phyloP scores from a whole-genome alignment of 92 coral and sea anemone genomes.

The Epizoanthus rinbou region DNA sequence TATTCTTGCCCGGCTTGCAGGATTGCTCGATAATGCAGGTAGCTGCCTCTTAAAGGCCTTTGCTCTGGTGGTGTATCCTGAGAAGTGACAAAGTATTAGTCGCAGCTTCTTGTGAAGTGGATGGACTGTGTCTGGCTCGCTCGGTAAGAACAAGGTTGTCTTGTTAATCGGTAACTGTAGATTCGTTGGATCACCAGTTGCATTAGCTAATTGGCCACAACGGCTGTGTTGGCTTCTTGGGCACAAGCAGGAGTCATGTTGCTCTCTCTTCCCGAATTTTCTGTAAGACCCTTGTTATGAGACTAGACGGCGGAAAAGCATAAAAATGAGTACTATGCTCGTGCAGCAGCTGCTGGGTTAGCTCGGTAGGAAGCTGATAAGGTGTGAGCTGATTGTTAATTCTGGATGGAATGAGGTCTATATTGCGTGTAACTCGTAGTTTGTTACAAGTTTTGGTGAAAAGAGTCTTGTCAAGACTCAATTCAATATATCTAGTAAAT shows the following conservation, averaged over 20 bases:
- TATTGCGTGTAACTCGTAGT: neutral
- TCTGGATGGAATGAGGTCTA: constrained; percentile 22
- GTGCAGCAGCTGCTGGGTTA: constrained; percentile 18
- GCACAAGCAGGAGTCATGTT: constrained; percentile 19
- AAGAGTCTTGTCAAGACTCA: neutral
- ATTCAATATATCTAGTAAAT: neutral
- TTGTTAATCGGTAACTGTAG: constrained; percentile 23
- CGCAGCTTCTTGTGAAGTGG: constrained; percentile 45
- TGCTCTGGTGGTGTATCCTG: constrained; percentile 33
- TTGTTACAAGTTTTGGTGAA: constrained; percentile 12
- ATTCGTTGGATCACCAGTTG: constrained; percentile 44
- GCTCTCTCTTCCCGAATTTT: constrained; percentile 53
- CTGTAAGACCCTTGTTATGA: constrained; percentile 37
- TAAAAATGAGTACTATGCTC: constrained; percentile 32
- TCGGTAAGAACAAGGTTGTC: constrained; percentile 36
- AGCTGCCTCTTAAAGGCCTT: constrained; percentile 46
- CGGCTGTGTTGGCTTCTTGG: too few species aligned
- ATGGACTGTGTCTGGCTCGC: constrained; percentile 38
- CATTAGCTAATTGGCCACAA: constrained; percentile 24
- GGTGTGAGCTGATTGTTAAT: neutral
- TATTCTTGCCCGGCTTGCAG: constrained; percentile 45
- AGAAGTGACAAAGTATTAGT: constrained; percentile 50
- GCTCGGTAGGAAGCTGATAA: neutral
- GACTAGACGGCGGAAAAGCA: constrained; percentile 49
- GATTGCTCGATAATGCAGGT: constrained; percentile 47